Evolutionary conservation across 2,113 vertebrate genomes (phyloP).

Genomic region (Oostethus manadensis): DNA sequence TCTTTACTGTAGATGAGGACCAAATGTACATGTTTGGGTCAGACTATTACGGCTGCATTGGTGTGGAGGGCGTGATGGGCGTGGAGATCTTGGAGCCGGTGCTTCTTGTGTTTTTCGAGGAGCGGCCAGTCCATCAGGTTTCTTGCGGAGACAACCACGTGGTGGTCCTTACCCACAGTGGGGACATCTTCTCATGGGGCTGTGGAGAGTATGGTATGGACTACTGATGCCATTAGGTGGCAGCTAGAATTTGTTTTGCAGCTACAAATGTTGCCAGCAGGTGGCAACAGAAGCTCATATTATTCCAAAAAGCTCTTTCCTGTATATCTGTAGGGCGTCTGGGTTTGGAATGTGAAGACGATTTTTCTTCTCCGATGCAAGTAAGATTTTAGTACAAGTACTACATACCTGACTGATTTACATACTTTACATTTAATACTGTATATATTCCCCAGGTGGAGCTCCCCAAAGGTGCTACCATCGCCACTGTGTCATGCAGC

Average conservation of each 20-base stretch:
- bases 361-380: slow-evolving; percentile 88
- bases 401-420: neutral
- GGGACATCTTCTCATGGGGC: slow-evolving; percentile 91
- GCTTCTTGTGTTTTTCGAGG: slow-evolving; percentile 86
- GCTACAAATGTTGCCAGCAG: slow-evolving; percentile 41
- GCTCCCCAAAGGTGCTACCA: slow-evolving; percentile 83
- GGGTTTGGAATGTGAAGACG: slow-evolving; percentile 94
- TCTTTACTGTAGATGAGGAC: slow-evolving; percentile 81
- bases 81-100: slow-evolving; percentile 85
- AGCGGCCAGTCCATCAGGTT: slow-evolving; percentile 84
- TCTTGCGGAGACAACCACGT: slow-evolving; percentile 97
- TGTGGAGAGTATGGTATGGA: slow-evolving; percentile 89
- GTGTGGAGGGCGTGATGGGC: slow-evolving; percentile 77
- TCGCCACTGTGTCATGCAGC: slow-evolving; percentile 87
- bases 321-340: slow-evolving; percentile 77
- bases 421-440: neutral
- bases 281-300: slow-evolving; percentile 10
- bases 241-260: slow-evolving; percentile 15
- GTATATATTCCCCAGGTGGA: slow-evolving; percentile 77
- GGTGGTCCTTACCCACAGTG: slow-evolving; percentile 83
- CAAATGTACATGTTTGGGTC: slow-evolving; percentile 97
- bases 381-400: slow-evolving; percentile 61
- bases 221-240: neutral
- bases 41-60: slow-evolving; percentile 96
- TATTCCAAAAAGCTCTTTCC: no score